Conservation (phyloP, 2,113 vertebrate species). For the Ammodytes marinus region DNA sequence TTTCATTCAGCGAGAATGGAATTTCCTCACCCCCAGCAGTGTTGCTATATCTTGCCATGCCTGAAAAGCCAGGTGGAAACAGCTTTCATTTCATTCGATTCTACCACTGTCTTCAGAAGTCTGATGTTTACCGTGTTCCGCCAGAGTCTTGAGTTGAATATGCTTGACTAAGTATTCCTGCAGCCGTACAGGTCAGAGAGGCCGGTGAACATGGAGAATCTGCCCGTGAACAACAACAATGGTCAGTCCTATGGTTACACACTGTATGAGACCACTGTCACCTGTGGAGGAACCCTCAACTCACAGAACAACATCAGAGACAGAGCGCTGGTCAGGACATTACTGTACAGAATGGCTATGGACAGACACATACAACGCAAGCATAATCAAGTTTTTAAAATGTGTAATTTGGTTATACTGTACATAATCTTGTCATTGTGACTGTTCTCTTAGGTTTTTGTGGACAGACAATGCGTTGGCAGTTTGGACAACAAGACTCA, state of each 20-base stretch:
- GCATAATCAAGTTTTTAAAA: not conserved
- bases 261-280: slow-evolving; percentile 91
- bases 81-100: not conserved
- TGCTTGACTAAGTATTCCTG: slow-evolving; percentile 10
- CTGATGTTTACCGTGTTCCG: not conserved
- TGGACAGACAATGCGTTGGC: slow-evolving; percentile 87
- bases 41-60: not conserved
- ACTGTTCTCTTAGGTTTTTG: slow-evolving; percentile 87
- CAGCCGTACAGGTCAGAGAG: slow-evolving; percentile 86
- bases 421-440: not conserved
- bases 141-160: not conserved
- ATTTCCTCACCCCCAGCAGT: not conserved
- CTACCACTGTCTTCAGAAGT: not conserved
- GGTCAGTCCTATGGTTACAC: slow-evolving; percentile 93
- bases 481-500: slow-evolving; percentile 87
- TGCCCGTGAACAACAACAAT: slow-evolving; percentile 86
- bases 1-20: not conserved
- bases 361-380: not conserved
- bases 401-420: not conserved
- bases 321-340: slow-evolving; percentile 87
- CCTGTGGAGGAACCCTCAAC: slow-evolving; percentile 85
- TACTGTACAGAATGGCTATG: not conserved
- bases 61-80: not conserved
- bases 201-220: slow-evolving; percentile 93
- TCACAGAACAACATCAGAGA: slow-evolving; percentile 88